Base-by-base conservation (phyloP, 2,113 vertebrate species). In the Morone chrysops region DNA sequence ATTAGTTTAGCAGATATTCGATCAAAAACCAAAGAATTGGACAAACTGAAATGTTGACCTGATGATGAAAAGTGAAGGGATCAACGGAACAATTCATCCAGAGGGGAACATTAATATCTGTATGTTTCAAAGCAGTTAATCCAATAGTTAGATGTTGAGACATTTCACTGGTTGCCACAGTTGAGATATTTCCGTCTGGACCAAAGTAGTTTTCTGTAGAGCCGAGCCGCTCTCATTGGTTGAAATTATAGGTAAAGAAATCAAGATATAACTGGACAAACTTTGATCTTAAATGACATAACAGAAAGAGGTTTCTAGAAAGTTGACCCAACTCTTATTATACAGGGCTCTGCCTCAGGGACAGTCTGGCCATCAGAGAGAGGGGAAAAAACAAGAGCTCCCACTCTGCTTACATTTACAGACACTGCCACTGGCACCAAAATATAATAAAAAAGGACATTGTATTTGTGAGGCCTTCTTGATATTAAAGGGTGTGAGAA, bases 381-480 rank as follows among this genome's bases (percentile, higher is more conserved):
- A 47, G 0, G 14, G 40, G 3, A 18, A 2, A 77, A 36, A 18
- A 20, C 3, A 3, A 11, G 80, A 82, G 40, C 17, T 1, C 16
- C 13, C 80, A 80, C 76, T 89, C 76, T 70, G 57, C 17, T 40
- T 7, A 6, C 2, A 61, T 60, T 73, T 62, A 7, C 12, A 48
- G 20, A 57, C 4, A 54, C 31, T 45, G 9, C 43, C 45, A 13
- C 12, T 31, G 31, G 31, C 31, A 31, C 31, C 31, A 31, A 31
- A 31, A 31, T 31, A 31, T 25, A 31, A 31, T 31, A 31, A 31
- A 31, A 31, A 31, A 31, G 31, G 31, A 31, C 31, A 31, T 31
- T 31, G 31, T 31, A 31, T 31, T 31, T 31, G 2, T 31, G 9
- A 47, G 45, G 45, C 45, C 45, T 47, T 47, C 45, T 47, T 47